Evolutionary conservation across 2,797 vertebrate genomes (phyloP), one percentile per base, ranked within the genome.

Genomic region (Eurystomus glaucurus): DNA sequence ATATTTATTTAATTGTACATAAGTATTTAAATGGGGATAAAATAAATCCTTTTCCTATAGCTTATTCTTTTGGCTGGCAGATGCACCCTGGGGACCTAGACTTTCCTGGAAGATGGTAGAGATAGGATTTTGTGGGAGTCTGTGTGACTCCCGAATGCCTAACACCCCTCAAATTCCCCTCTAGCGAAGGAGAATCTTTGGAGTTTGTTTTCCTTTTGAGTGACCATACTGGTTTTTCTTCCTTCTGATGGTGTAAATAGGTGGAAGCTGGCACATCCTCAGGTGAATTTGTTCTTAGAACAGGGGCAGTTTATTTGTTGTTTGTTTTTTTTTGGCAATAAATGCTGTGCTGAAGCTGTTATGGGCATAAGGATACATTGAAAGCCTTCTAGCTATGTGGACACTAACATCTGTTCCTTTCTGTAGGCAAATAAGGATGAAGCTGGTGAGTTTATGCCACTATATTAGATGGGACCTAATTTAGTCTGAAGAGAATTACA

Each of bases 341-440:
- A 78, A 84, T 71, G 6, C 23, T 62, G 21, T 70, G 51, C 41
- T 77, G 60, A 74, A 77, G 68, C 26, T 91, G 62, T 82, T 87
- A 29, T 22, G 31, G 57, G 31, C 20, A 21, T 23, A 68, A 86
- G 41, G 50, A 20, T 90, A 16, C 65, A 61, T 39, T 4, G 37
- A 93, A 90, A 88, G 7, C 29, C 58, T 94, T 12, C 12, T 86
- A 57, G 41, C 78, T 72, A 76, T 39, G 71, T 58, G n/a, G 54
- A 57, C 60, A 9, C 14, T 81, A 35, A 78, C 3, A 55, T 80
- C 31, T 64, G 35, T 77, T 26, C 19, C 39, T 66, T 41, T 76
- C 16, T 71, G 33, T 65, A 69, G 39, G 12, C 37, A 75, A 78
- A 62, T 35, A 74, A 78, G 23, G 28, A 64, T 68, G 22, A 60